These are phyloP conservation scores for Drosophila seclusa DNA, from an alignment of 2,888 invertebrate genomes.

Conservation along the genomic window DNA sequence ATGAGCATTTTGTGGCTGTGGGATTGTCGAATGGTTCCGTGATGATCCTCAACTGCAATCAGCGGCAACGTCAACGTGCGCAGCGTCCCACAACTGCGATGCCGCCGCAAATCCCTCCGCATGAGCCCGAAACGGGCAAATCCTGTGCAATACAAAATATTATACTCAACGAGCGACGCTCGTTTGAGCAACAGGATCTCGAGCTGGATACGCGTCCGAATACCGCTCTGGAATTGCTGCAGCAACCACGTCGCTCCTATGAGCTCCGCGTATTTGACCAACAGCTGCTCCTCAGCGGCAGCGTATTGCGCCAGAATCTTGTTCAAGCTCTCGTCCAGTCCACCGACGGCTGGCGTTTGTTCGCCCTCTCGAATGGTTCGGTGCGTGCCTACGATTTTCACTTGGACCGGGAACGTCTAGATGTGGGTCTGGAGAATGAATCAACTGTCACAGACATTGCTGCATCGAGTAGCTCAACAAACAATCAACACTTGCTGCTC, in stretches of 20 bases:
- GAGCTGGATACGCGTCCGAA: conserved; percentile 66
- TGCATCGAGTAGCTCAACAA: conserved; percentile 53
- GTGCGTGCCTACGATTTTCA: conserved; percentile 82
- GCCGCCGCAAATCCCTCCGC: conserved; percentile 20
- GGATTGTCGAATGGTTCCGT: conserved; percentile 84
- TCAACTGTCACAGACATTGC: conserved; percentile 67
- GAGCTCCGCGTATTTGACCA: conserved; percentile 81
- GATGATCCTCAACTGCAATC: conserved; percentile 82
- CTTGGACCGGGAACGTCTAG: conserved; percentile 70
- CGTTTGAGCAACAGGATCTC: conserved; percentile 49
- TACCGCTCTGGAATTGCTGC: conserved; percentile 73
- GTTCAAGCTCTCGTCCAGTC: conserved; percentile 82
- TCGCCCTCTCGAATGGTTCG: conserved; percentile 80
- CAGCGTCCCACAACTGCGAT: conserved; percentile 47
- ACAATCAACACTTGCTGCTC: conserved; percentile 64
- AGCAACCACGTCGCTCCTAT: conserved; percentile 75
- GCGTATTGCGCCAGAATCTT: conserved; percentile 79
- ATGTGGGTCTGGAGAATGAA: conserved; percentile 4
- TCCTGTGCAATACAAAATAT: conserved; percentile 85
- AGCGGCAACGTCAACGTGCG: conserved; percentile 48
- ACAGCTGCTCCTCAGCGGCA: conserved; percentile 81
- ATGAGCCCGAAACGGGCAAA: conserved; percentile 76
- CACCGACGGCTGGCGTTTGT: conserved; percentile 80
- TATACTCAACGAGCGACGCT: conserved; percentile 81
- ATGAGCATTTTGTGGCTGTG: conserved; percentile 81